Evolutionary conservation across 2,797 vertebrate species (phyloP), one percentile per base, ranked within the genome.

Genomic region (Thaleichthys pacificus): DNA sequence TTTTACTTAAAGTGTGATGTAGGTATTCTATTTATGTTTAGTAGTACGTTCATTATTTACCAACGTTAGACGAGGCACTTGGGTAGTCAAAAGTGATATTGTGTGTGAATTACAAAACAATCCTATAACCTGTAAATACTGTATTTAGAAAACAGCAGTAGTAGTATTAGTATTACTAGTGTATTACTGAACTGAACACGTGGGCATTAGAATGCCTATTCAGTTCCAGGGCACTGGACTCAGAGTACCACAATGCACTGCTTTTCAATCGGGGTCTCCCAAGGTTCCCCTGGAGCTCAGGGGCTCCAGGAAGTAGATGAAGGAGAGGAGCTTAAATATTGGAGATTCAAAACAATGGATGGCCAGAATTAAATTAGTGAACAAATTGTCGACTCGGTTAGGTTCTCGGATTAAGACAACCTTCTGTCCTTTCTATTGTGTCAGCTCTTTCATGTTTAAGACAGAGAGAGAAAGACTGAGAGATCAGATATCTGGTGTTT

Each of bases 31-130:
- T 89, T 83, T 88, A 82, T 87, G 73, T 87, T 35, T 80, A 76
- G 73, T 73, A 64, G 61, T 65, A 74, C 54, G 32, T 77, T 68
- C 62, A 61, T 42, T 80, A 81, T 81, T 82, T 78, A 86, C 64
- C 61, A 56, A 82, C 82, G 73, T 88, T 88, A 84, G 74, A 83
- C 65, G 62, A 76, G 85, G 87, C 89, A 90, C 89, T 88, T 88
- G 81, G 80, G 70, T 81, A 76, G 77, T 73, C 57, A 79, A 69
- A 58, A 74, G 77, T 67, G 7, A 74, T 63, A 73, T 76, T 79
- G 61, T 83, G 63, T 22, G 38, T 42, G 38, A 82, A 77, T 77
- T 70, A 71, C 74, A 32, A 73, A 80, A 76, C 65, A 80, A 79
- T 81, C 22, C 26, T 67, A 74, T 72, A 83, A 80, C 54, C 70